These are phyloP conservation scores for Caenorhabditis elegans DNA, from an alignment of 1,140 invertebrate species.

Conservation along the genomic window DNA sequence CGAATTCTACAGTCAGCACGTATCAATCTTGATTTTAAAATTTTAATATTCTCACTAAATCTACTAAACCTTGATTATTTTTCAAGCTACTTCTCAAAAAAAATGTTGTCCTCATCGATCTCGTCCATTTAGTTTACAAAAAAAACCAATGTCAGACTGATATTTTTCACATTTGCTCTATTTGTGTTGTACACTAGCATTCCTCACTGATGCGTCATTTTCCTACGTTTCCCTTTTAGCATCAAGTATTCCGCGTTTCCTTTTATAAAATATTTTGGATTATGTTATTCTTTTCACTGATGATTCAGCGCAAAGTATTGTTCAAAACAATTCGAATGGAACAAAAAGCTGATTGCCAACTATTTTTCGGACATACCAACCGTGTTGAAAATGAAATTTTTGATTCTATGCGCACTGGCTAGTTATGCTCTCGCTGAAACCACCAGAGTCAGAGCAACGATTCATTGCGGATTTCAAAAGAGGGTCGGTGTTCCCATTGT, in stretches of 20 bases:
- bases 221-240: background rate
- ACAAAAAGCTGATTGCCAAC: background rate
- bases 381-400: background rate
- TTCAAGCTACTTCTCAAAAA: too few species aligned
- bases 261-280: too few species aligned
- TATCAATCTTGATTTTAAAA: background rate
- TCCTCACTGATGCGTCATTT: background rate
- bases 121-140: background rate
- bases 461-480: background rate
- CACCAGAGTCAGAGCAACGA: background rate
- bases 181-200: background rate
- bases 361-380: background rate
- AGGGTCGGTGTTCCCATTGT: background rate
- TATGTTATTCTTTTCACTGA: background rate
- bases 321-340: background rate
- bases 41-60: too few species aligned
- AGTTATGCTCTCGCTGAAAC: background rate
- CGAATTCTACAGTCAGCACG: background rate
- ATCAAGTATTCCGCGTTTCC: background rate
- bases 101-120: too few species aligned
- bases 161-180: background rate
- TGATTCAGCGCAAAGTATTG: background rate
- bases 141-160: background rate
- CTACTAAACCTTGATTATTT: too few species aligned
- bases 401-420: background rate